These are phyloP conservation scores for Macropis europaea DNA, from an alignment of 2,888 invertebrate genomes.

Conservation along the genomic window DNA sequence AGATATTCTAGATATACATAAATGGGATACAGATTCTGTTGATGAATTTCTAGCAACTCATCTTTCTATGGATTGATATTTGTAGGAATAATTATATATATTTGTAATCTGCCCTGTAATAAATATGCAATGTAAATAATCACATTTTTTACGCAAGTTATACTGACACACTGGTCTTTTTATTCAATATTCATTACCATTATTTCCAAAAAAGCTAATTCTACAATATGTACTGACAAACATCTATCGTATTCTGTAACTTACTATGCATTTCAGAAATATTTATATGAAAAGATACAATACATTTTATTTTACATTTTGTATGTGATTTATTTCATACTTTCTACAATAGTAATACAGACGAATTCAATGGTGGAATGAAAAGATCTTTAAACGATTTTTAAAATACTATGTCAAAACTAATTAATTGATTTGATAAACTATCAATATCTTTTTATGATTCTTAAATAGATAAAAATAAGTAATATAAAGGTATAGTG, in stretches of 20 bases:
- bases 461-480: conserved; percentile 20
- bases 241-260: not conserved
- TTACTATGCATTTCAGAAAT: not conserved
- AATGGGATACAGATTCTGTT: conserved; percentile 99
- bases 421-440: conserved; percentile 10
- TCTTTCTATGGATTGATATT: conserved; percentile 79
- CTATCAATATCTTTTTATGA: conserved; percentile 12
- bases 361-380: conserved; percentile 64
- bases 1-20: conserved; percentile 96
- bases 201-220: not conserved
- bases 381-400: conserved; percentile 57
- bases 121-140: conserved; percentile 27
- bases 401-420: conserved; percentile 21
- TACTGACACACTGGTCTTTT: not conserved
- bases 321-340: conserved; percentile 45
- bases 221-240: no score
- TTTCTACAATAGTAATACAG: conserved; percentile 46
- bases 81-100: not conserved
- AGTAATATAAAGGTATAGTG: conserved; percentile 26
- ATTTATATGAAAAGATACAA: not conserved
- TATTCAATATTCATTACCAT: not conserved
- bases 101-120: not conserved
- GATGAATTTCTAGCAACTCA: conserved; percentile 97
- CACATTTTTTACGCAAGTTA: conserved; percentile 1
- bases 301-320: not conserved